Base-by-base conservation (phyloP, 1,140 invertebrate species). In the Orius insidiosus region DNA sequence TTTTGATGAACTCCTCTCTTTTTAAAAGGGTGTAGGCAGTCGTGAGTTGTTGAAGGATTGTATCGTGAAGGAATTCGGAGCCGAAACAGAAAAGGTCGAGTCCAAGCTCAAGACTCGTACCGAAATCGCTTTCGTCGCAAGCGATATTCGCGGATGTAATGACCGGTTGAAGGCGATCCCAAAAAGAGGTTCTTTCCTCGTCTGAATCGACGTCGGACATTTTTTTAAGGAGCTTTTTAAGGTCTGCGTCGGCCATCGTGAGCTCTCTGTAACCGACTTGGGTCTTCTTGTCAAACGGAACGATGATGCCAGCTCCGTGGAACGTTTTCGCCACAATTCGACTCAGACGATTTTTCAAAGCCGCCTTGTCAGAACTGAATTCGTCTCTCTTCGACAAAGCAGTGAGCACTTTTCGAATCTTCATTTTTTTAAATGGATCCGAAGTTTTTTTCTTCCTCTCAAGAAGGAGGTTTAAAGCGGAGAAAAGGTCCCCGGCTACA, bases 101-200 rank as follows among this genome's bases (percentile, higher is more conserved):
- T 0, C 85, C 89, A 18, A 90, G 64, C 64, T 96, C 89, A 1
- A 95, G 58, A 4, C 85, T 81, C 41, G 84, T 88, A 1, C 89
- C 90, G 67, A 90, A 93, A 62, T 95, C 90, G 60, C 84, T 88
- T 62, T 95, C 90, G 61, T 95, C 90, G 50, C 82, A 79, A 1
- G 89, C 87, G 61, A 90, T 90, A 56, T 76, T 85, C 5, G 85
- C 76, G 54, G 74, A 74, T 32, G 78, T 85, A 18, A 88, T 71
- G 6, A 88, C 62, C 53, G 81, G 77, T 53, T 89, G 46, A 3
- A 94, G 58, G 6, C 76, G 47, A 67, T 73, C 50, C 75, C 66
- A 50, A 67, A 62, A 53, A 56, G 67, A 67, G 55, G 72, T 74
- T 48, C 66, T 57, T 40, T 80, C 74, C n/a, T 60, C 55, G 42